Evolutionary conservation across 1,140 invertebrate species (phyloP).

Genomic region (Hycleus phaleratus): DNA sequence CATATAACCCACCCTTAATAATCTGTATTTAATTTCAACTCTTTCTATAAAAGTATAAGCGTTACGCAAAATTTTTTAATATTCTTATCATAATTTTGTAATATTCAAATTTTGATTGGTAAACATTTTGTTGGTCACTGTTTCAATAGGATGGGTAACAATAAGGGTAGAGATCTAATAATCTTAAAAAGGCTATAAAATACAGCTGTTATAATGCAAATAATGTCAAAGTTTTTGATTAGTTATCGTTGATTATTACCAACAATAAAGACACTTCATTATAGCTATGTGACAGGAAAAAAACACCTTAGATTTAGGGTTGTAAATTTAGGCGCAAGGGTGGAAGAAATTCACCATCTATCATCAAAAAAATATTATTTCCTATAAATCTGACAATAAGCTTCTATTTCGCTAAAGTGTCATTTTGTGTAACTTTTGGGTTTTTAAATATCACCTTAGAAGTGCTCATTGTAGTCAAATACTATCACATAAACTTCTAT

Average conservation of each 20-base stretch:
- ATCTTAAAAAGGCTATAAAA: conserved; percentile 20
- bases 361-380: too few relatives aligned
- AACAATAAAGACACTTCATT: not conserved
- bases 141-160: not conserved
- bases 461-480: too few relatives aligned
- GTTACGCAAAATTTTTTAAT: not conserved
- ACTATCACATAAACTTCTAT: too few relatives aligned
- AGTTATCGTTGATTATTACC: conserved; percentile 15
- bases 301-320: not conserved
- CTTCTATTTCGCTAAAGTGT: too few relatives aligned
- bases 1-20: conserved; percentile 5
- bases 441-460: too few relatives aligned
- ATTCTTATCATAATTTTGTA: not conserved
- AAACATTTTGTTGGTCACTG: conserved; percentile 12
- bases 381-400: too few relatives aligned
- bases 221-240: conserved; percentile 21
- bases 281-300: too few relatives aligned
- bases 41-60: too few relatives aligned
- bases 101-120: not conserved
- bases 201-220: conserved; percentile 25
- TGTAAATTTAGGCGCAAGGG: too few relatives aligned
- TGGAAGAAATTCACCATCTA: too few relatives aligned
- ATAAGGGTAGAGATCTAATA: conserved; percentile 22
- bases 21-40: too few relatives aligned
- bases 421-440: too few relatives aligned